Conservation (phyloP, 2,113 vertebrate genomes). For the Candoia aspera region DNA sequence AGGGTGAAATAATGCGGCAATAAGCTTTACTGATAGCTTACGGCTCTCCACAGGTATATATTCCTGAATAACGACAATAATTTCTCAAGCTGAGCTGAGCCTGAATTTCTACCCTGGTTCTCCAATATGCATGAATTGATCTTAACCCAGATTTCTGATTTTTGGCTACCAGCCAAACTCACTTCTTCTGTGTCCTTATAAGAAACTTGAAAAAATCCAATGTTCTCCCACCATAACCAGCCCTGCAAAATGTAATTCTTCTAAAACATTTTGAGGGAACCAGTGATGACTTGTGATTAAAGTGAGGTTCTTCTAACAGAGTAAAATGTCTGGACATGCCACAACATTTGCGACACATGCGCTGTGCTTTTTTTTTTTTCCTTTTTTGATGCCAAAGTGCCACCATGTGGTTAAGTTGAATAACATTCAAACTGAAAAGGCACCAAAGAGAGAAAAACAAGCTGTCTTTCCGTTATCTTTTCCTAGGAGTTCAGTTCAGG, state of each 20-base stretch:
- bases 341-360: background rate
- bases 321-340: background rate
- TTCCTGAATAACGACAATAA: background rate
- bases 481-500: background rate
- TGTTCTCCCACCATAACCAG: too few relatives aligned
- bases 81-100: background rate
- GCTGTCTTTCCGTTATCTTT: background rate
- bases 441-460: background rate
- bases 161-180: background rate
- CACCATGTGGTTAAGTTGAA: conserved; percentile 42
- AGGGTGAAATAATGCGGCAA: background rate
- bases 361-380: rapidly evolving
- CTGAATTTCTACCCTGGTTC: too few relatives aligned
- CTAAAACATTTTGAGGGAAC: background rate
- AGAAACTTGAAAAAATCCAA: background rate
- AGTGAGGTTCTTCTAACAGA: background rate
- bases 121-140: background rate
- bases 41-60: background rate
- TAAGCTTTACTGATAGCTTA: background rate
- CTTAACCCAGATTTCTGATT: background rate
- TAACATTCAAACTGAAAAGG: background rate
- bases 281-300: background rate
- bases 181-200: background rate
- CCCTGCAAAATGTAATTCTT: background rate
- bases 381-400: conserved; percentile 26